Percentiles rank a stretch among this genome's conserved stretches.
Conservation (phyloP, 2,113 vertebrate species). For the Solea senegalensis region DNA sequence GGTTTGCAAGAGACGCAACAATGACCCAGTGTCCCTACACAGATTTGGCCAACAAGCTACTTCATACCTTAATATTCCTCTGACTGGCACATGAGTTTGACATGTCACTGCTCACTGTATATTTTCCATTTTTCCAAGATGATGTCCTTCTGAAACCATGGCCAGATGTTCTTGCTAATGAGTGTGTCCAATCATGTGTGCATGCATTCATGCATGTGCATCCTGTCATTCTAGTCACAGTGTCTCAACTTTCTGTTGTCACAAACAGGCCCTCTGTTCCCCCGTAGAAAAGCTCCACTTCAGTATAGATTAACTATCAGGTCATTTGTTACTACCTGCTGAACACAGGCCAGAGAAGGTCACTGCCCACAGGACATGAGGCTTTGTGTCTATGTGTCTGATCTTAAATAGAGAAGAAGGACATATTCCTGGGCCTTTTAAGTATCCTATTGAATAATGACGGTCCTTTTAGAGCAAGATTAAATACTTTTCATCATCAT, state of each 20-base stretch:
- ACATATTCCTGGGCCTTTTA: conserved; percentile 53
- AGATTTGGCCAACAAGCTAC: conserved; percentile 25
- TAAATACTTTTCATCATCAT: conserved; percentile 37
- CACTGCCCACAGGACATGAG: conserved; percentile 61
- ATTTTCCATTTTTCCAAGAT: conserved; percentile 18
- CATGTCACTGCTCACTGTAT: conserved; percentile 11
- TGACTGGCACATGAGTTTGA: conserved; percentile 18
- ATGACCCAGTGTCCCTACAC: conserved; percentile 53
- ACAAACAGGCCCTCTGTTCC: conserved; percentile 71
- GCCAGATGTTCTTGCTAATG: conserved; percentile 34
- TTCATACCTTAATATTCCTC: conserved; percentile 40
- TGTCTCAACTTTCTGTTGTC: conserved; percentile 70
- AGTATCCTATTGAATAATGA: conserved; percentile 24
- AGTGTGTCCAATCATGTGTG: conserved; percentile 27
- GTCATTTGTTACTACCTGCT: conserved; percentile 80
- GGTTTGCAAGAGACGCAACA: conserved; percentile 52
- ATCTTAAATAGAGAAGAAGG: conserved; percentile 62
- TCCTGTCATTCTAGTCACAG: conserved; percentile 60
- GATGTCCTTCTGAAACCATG: conserved; percentile 24
- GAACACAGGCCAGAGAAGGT: conserved; percentile 71
- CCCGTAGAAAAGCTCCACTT: conserved; percentile 64
- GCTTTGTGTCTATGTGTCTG: conserved; percentile 60
- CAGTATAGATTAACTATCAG: conserved; percentile 77
- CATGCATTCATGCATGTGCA: conserved; percentile 60
- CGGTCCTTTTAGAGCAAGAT: conserved; percentile 14